phyloP scores from a whole-genome alignment of 2,797 vertebrate species.

The Mus spretus region DNA sequence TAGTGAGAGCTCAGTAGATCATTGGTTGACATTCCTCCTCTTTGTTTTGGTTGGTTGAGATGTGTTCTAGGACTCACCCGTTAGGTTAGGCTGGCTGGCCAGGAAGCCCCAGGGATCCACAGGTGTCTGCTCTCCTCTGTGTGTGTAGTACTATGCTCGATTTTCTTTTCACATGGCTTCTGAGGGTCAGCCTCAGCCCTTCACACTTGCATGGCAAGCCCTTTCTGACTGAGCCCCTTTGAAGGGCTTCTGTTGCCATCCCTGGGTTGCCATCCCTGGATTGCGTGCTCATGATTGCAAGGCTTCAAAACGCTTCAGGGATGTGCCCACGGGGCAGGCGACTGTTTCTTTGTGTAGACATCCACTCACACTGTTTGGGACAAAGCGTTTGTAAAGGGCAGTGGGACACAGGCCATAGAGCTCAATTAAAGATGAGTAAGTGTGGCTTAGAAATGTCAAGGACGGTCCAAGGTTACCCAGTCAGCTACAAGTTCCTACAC shows the following conservation, averaged over 20 bases:
- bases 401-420: background rate
- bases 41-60: background rate
- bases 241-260: background rate
- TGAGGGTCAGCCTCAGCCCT: background rate
- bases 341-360: background rate
- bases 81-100: background rate
- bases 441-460: background rate
- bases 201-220: background rate
- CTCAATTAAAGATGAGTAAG: background rate
- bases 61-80: background rate
- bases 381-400: background rate
- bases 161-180: background rate
- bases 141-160: background rate
- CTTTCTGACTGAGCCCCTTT: background rate
- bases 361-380: background rate
- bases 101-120: background rate
- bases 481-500: background rate
- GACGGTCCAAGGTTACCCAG: background rate
- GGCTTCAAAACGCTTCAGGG: background rate
- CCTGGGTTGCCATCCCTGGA: background rate
- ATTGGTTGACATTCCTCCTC: background rate
- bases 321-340: background rate
- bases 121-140: background rate
- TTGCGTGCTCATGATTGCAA: background rate
- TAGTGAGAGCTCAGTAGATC: background rate